Conservation (phyloP, 2,797 vertebrate genomes). For the Pangasius larnaudii region DNA sequence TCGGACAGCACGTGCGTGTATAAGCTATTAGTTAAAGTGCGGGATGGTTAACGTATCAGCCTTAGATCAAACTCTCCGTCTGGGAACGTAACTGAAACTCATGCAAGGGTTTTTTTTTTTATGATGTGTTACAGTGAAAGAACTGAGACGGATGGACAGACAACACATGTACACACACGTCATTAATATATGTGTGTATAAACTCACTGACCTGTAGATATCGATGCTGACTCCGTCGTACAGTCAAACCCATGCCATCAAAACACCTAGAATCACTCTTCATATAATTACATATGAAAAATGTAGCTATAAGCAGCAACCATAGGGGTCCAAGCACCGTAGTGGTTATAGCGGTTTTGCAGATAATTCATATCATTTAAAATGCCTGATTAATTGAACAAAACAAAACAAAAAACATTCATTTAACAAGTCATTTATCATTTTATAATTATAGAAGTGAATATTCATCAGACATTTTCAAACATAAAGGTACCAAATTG, state of each 20-base stretch:
- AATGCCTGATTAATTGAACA: not conserved
- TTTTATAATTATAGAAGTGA: not conserved
- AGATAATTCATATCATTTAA: not conserved
- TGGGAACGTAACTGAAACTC: not conserved
- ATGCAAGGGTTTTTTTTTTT: not conserved
- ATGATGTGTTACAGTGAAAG: not conserved
- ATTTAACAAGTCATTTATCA: not conserved
- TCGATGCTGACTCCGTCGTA: not conserved
- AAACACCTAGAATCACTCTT: not conserved
- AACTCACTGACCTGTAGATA: not conserved
- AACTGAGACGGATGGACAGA: not conserved
- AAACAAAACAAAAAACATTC: no score
- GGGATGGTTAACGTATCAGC: conserved; percentile 17
- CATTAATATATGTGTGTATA: not conserved
- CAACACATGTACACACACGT: not conserved
- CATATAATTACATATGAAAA: not conserved
- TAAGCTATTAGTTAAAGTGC: conserved; percentile 11
- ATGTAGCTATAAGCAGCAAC: not conserved
- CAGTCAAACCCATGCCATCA: not conserved
- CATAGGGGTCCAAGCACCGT: not conserved
- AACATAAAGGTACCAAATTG: not conserved
- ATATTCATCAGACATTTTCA: not conserved
- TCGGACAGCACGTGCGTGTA: not conserved
- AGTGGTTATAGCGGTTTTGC: not conserved
- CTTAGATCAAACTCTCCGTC: not conserved